Conservation (phyloP, 2,888 invertebrate species). For the Helleia helle region DNA sequence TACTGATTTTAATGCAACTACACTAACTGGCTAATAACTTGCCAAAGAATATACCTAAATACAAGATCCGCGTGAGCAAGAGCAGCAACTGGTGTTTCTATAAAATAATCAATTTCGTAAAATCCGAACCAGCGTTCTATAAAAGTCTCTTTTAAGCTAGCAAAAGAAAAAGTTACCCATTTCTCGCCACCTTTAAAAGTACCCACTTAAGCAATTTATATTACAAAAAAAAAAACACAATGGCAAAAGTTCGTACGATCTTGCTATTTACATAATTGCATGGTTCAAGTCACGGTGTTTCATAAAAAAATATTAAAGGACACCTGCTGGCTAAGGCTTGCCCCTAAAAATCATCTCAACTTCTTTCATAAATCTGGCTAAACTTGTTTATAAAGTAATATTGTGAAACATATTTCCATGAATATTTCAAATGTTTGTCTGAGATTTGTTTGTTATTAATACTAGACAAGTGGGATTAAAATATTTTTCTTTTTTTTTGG, state of each 20-base stretch:
- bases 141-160: no score
- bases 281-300: conserved; percentile 36
- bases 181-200: no score
- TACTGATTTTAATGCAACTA: no score
- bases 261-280: conserved; percentile 65
- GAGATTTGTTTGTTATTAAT: conserved; percentile 4
- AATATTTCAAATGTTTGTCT: conserved; percentile 30
- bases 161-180: no score
- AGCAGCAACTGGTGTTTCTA: no score
- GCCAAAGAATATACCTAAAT: no score
- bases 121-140: no score
- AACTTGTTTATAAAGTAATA: conserved; percentile 71
- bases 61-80: no score
- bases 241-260: conserved; percentile 21
- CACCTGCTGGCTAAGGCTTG: conserved; percentile 65
- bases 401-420: conserved; percentile 36
- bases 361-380: conserved; percentile 68
- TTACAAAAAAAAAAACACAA: conserved; percentile 15
- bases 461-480: background rate
- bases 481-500: no score
- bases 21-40: no score
- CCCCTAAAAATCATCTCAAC: conserved; percentile 64
- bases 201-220: background rate
- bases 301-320: conserved; percentile 60
- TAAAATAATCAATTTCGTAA: no score